Conservation (phyloP, 2,888 invertebrate species). For the Polydrusus tereticollis region DNA sequence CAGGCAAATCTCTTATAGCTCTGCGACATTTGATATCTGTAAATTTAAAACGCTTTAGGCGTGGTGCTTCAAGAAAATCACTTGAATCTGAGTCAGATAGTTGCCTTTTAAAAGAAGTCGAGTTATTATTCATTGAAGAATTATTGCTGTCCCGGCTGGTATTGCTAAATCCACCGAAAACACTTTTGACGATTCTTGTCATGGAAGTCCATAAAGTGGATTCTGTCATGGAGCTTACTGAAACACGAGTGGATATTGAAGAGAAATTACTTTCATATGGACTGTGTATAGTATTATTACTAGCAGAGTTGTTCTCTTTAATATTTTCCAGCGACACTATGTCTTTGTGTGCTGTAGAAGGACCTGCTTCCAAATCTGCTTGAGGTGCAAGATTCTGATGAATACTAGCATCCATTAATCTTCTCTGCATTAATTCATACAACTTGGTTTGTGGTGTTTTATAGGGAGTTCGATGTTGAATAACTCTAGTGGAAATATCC, state of each 20-base stretch:
- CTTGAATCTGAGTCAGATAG: constrained; percentile 36
- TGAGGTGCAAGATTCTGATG: neutral
- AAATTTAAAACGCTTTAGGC: constrained; percentile 58
- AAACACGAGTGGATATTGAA: constrained; percentile 9
- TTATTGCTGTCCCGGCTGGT: constrained; percentile 7
- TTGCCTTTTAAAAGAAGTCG: constrained; percentile 40
- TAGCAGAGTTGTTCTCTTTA: neutral
- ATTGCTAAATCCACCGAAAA: constrained; percentile 45
- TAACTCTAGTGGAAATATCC: constrained; percentile 26
- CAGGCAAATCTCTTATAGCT: constrained; percentile 55
- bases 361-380: neutral
- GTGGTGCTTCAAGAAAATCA: constrained; percentile 47
- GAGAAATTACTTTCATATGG: too few relatives aligned
- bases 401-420: neutral
- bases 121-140: neutral
- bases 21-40: constrained; percentile 60
- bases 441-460: constrained; percentile 38
- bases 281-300: neutral
- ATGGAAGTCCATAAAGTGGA: constrained; percentile 57
- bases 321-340: neutral
- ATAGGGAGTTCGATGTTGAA: constrained; percentile 32
- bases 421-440: constrained; percentile 1
- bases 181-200: constrained; percentile 55
- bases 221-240: constrained; percentile 41
- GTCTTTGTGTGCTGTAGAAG: neutral